Percentiles rank a stretch among this genome's conserved stretches.
Evolutionary conservation across 2,888 invertebrate genomes (phyloP).

Genomic region (Arenicola marina): DNA sequence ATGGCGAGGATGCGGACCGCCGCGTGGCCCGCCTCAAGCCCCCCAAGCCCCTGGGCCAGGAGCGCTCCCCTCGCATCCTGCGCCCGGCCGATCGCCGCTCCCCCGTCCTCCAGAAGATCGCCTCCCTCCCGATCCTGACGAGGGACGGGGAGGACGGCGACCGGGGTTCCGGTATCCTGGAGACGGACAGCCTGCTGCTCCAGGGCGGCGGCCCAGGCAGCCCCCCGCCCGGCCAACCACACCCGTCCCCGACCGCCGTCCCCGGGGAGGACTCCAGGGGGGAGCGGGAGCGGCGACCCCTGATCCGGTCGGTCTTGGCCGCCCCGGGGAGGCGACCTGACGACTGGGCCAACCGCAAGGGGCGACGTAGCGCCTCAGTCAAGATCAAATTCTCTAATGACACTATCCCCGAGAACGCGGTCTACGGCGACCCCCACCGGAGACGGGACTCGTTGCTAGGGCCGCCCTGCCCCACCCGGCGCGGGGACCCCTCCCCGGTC

Average conservation of each 20-base stretch:
- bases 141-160: neutral
- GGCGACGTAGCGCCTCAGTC: constrained; percentile 1
- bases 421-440: neutral
- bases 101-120: constrained; percentile 11
- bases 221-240: too few relatives aligned
- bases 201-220: neutral
- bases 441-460: neutral
- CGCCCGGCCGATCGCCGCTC: neutral
- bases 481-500: neutral
- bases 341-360: neutral
- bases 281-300: too few relatives aligned
- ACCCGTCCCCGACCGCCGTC: too few relatives aligned
- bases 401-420: neutral
- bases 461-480: neutral
- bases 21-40: constrained; percentile 7
- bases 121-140: constrained; percentile 10
- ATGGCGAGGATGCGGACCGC: constrained; percentile 25
- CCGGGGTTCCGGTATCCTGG: neutral
- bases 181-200: neutral
- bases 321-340: too few relatives aligned
- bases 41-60: neutral
- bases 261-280: neutral
- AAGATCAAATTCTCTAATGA: constrained; percentile 3
- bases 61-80: neutral
- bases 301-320: too few relatives aligned